phyloP scores from a whole-genome alignment of 1,140 invertebrate genomes.

The Zaprionus africanus region DNA sequence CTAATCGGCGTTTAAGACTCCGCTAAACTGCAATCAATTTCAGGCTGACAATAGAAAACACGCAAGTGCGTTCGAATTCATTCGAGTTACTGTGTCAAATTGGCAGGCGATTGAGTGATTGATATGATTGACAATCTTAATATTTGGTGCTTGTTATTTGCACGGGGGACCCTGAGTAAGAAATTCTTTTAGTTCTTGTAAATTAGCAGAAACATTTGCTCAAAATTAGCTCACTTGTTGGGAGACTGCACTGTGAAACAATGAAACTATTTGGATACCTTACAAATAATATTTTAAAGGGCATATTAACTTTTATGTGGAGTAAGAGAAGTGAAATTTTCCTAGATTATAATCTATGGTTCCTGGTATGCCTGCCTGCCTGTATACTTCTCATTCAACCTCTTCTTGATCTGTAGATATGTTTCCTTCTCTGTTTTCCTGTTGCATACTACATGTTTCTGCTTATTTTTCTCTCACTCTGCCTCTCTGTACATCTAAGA shows the following conservation, averaged over 20 bases:
- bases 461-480: not conserved
- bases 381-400: too few species aligned
- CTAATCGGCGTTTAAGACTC: slow-evolving; percentile 27
- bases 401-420: not conserved
- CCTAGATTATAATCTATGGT: too few species aligned
- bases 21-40: slow-evolving; percentile 15
- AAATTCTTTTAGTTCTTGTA: not conserved
- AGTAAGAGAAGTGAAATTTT: too few species aligned
- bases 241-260: not conserved
- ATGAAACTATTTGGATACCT: not conserved
- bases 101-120: not conserved
- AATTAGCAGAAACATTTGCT: not conserved
- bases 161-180: not conserved
- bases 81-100: not conserved
- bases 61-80: not conserved
- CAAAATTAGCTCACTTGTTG: not conserved
- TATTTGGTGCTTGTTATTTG: not conserved
- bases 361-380: too few species aligned
- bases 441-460: not conserved
- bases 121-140: not conserved
- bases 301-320: not conserved
- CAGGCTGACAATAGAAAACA: not conserved
- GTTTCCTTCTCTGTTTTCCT: not conserved
- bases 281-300: not conserved
- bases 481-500: not conserved